Evolutionary conservation across 2,797 vertebrate genomes (phyloP), one percentile per base, ranked within the genome.

Genomic region (Melanotaenia boesemani): DNA sequence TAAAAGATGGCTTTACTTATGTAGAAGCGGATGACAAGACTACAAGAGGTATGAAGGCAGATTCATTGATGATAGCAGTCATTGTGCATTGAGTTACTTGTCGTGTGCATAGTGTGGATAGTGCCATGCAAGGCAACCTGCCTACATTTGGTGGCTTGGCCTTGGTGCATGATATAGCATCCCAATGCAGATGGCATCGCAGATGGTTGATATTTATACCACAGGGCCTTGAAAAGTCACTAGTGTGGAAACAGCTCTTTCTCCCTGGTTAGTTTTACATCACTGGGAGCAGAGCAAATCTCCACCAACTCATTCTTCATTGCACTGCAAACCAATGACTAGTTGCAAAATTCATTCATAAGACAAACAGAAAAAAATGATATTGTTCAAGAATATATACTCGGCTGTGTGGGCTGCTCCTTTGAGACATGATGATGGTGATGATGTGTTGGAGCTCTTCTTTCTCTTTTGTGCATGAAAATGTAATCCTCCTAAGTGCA

Each of bases 181-280:
- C 88, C 82, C 85, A 85, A 93, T 95, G 92, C 94, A 95, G 94
- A 95, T 95, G 94, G 94, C 84, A 88, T 92, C 92, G 83, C 95
- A 95, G 95, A 95, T 94, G 94, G 94, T 83, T 92, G 90, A 92
- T 94, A 95, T 94, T 94, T 93, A 94, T 93, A 93, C 92, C 89
- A 86, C 70, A 41, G 90, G 88, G 91, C 91, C 89, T 92, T 88
- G 88, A 91, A 90, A 94, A 95, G 89, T 91, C 92, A 92, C 81
- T 36, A 84, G 82, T 81, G 91, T 93, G 91, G 90, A 94, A 94
- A 93, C 76, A 65, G 88, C 81, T 88, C 89, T 88, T 89, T 89
- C 89, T 89, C 89, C 83, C 80, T 58, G 85, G 93, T 92, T 90
- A 90, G 86, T 90, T 91, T 89, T 83, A 82, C 88, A 89, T 87